Evolutionary conservation across 2,888 invertebrate genomes (phyloP).

Genomic region (Odontocerum albicorne): DNA sequence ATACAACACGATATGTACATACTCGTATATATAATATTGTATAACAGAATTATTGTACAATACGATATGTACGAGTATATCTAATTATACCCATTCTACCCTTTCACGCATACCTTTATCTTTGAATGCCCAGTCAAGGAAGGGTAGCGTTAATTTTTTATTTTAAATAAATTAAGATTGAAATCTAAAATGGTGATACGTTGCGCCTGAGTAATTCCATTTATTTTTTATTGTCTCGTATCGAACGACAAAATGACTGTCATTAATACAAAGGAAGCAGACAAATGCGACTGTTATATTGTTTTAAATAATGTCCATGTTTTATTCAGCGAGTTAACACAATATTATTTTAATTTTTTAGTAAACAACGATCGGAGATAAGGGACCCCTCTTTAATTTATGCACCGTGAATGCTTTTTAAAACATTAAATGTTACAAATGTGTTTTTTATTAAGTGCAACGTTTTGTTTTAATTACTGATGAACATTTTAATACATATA

Average conservation of each 20-base stretch:
- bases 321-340: slow-evolving; percentile 19
- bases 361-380: slow-evolving; percentile 10
- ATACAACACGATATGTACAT: no score
- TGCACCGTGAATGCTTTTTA: no score
- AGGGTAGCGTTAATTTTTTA: slow-evolving; percentile 32
- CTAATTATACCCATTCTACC: no score
- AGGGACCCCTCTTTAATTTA: not conserved
- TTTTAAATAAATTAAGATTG: slow-evolving; percentile 32
- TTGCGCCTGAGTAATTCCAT: slow-evolving; percentile 17
- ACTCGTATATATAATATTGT: no score
- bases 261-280: slow-evolving; percentile 20
- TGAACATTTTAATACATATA: no score
- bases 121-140: not conserved
- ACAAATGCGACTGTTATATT: slow-evolving; percentile 11
- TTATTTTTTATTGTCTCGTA: slow-evolving; percentile 19
- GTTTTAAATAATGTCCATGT: slow-evolving; percentile 20
- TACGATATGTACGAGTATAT: no score
- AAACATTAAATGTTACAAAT: no score
- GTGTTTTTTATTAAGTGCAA: no score
- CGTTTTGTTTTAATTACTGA: no score
- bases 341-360: slow-evolving; percentile 10
- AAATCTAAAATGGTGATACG: slow-evolving; percentile 13
- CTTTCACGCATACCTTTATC: no score
- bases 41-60: no score
- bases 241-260: slow-evolving; percentile 26